A percentile compares a stretch with the other conserved stretches of the same genome.
phyloP scores from a whole-genome alignment of 2,888 invertebrate genomes.

The Phalangium opilio region DNA sequence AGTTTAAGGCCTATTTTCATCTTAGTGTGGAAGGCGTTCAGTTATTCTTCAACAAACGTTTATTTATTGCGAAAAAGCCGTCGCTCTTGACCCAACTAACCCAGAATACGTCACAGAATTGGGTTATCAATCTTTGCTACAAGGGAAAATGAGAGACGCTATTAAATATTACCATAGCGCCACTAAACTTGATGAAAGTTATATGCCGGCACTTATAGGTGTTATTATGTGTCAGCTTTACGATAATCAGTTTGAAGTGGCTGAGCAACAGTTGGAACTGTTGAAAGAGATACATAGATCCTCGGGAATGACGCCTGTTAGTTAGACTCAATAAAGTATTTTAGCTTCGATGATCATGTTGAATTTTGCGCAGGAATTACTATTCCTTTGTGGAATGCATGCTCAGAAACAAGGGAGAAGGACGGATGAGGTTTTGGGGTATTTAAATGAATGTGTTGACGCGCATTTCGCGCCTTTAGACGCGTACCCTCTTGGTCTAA shows the following conservation, averaged over 20 bases:
- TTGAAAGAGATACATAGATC: conserved; percentile 62
- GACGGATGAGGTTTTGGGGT: conserved; percentile 28
- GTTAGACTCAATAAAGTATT: conserved; percentile 12
- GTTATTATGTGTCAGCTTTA: conserved; percentile 64
- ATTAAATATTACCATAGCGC: conserved; percentile 60
- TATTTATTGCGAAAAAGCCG: conserved; percentile 60
- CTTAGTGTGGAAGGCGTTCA: conserved; percentile 36
- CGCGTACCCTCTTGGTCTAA: conserved; percentile 48
- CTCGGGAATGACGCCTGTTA: conserved; percentile 45
- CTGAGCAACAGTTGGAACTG: conserved; percentile 54
- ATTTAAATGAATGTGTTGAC: conserved; percentile 30
- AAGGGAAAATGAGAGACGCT: conserved; percentile 58
- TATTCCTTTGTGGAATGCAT: conserved; percentile 32
- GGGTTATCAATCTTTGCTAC: conserved; percentile 59
- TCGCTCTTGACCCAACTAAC: conserved; percentile 50
- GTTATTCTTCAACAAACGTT: conserved; percentile 56
- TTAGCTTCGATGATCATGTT: neutral
- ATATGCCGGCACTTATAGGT: conserved; percentile 51
- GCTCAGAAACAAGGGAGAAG: conserved; percentile 28
- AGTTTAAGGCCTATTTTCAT: conserved; percentile 7
- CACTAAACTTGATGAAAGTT: conserved; percentile 67
- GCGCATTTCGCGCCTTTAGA: conserved; percentile 29
- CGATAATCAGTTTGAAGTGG: conserved; percentile 46
- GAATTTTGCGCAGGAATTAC: conserved; percentile 26
- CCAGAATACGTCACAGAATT: conserved; percentile 61